Conservation (phyloP, 2,797 vertebrate species). For the Lateolabrax maculatus region DNA sequence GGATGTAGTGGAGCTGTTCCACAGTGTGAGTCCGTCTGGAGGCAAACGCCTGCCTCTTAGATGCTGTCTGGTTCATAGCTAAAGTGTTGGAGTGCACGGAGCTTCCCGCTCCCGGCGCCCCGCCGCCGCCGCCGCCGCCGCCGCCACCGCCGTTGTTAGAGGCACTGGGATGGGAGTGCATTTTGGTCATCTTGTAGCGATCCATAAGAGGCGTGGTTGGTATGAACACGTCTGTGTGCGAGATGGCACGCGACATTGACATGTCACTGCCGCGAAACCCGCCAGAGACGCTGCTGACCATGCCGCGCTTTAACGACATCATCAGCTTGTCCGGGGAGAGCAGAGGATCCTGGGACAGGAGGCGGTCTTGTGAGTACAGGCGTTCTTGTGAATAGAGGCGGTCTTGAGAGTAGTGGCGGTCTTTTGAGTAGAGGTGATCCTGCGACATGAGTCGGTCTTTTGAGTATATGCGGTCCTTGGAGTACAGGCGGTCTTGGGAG, state of each 20-base stretch:
- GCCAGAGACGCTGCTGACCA: conserved; percentile 81
- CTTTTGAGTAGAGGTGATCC: conserved; percentile 87
- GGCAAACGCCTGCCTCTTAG: conserved; percentile 98
- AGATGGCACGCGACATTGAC: conserved; percentile 94
- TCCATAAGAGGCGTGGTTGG: conserved; percentile 96
- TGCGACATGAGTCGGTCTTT: conserved; percentile 93
- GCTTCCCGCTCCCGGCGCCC: conserved; percentile 33
- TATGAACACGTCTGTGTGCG: conserved; percentile 98
- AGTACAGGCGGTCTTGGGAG: conserved; percentile 90
- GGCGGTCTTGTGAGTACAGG: conserved; percentile 93
- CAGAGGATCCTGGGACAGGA: conserved; percentile 92
- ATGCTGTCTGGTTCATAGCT: conserved; percentile 92
- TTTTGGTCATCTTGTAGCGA: conserved; percentile 99
- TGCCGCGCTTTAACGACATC: conserved; percentile 91
- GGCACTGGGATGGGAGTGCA: conserved; percentile 99
- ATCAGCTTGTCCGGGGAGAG: conserved; percentile 95
- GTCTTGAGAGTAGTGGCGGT: conserved; percentile 86
- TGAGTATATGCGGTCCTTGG: conserved; percentile 94
- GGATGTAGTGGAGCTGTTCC: conserved; percentile 97
- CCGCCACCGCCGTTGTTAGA: conserved; percentile 90
- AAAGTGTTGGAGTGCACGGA: conserved; percentile 90
- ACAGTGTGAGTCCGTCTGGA: conserved; percentile 97
- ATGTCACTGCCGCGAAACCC: conserved; percentile 85
- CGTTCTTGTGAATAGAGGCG: conserved; percentile 91
- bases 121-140: conserved; percentile 24